phyloP scores from a whole-genome alignment of 92 coral and sea anemone species.

The Anthopleura xanthogrammica region DNA sequence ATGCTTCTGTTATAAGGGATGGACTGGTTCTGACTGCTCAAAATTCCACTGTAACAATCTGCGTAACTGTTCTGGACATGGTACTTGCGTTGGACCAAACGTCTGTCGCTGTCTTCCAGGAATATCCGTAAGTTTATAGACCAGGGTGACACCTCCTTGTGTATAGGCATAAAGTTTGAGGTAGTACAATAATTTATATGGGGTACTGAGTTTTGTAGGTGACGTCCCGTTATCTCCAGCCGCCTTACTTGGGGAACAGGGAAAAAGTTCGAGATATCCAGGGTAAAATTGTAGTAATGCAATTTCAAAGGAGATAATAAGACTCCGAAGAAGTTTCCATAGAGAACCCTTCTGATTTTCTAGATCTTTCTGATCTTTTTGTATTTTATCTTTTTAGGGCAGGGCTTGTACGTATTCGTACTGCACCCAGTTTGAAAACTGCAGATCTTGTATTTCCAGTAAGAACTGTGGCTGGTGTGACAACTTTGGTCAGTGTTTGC shows the following conservation, averaged over 20 bases:
- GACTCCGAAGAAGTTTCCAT: too few relatives aligned
- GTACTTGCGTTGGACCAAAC: slow-evolving; percentile 64
- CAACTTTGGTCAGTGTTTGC: slow-evolving; percentile 41
- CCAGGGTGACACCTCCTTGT: too few relatives aligned
- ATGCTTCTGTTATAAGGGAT: slow-evolving; percentile 62
- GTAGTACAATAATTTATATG: too few relatives aligned
- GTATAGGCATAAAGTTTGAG: too few relatives aligned
- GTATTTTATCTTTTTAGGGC: slow-evolving; percentile 35
- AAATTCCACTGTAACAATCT: slow-evolving; percentile 54
- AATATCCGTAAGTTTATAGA: slow-evolving; percentile 39
- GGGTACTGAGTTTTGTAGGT: too few relatives aligned
- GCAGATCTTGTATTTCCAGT: slow-evolving; percentile 45
- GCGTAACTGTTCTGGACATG: slow-evolving; percentile 61
- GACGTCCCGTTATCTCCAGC: too few relatives aligned
- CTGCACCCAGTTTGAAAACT: slow-evolving; percentile 52
- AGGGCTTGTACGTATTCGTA: slow-evolving; percentile 59
- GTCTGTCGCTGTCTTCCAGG: slow-evolving; percentile 58
- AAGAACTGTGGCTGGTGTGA: slow-evolving; percentile 72
- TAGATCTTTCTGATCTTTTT: not conserved
- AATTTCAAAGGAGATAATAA: too few relatives aligned
- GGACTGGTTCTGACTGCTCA: slow-evolving; percentile 69
- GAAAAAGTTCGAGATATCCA: too few relatives aligned
- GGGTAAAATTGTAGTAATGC: too few relatives aligned
- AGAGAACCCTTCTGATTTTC: too few relatives aligned
- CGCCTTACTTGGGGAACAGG: too few relatives aligned